These are phyloP conservation scores for Eleutherodactylus coqui DNA, from an alignment of 2,797 vertebrate species.

Conservation along the genomic window DNA sequence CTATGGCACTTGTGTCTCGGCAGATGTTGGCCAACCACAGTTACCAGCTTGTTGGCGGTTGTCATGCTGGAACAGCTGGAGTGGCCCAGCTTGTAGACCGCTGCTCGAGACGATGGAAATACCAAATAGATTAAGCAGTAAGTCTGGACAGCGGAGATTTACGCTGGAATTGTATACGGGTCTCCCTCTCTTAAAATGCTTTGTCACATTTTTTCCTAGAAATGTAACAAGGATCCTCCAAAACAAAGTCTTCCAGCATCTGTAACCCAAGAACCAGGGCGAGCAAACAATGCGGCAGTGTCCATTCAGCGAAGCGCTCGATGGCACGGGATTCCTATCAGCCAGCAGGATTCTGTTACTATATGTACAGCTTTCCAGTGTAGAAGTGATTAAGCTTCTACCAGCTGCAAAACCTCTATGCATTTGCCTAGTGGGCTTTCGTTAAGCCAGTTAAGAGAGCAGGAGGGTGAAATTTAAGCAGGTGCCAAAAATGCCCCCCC, in stretches of 20 bases:
- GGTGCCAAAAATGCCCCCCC: slow-evolving; percentile 7
- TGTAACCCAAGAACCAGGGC: slow-evolving; percentile 17
- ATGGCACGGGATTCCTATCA: slow-evolving; percentile 1
- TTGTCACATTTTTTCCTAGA: slow-evolving; percentile 40
- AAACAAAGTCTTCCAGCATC: background rate
- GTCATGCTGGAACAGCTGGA: background rate
- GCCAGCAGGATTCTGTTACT: slow-evolving; percentile 28
- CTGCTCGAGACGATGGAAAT: slow-evolving; percentile 14
- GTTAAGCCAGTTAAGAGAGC: slow-evolving; percentile 33
- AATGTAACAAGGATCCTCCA: slow-evolving; percentile 16
- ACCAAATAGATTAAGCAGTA: background rate
- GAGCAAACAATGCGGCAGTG: slow-evolving; percentile 25
- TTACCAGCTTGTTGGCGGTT: background rate
- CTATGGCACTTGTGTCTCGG: background rate
- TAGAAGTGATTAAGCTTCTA: slow-evolving; percentile 35
- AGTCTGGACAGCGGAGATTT: background rate
- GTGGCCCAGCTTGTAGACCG: background rate
- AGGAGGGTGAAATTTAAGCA: slow-evolving; percentile 48
- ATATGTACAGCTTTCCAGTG: slow-evolving; percentile 17
- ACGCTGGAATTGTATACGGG: slow-evolving; percentile 2
- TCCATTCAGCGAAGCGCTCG: background rate
- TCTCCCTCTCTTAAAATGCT: slow-evolving; percentile 21
- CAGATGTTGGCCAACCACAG: background rate
- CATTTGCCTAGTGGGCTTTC: slow-evolving; percentile 23
- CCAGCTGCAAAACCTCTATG: slow-evolving; percentile 45